Percentiles rank a stretch among this genome's conserved stretches.
phyloP scores from a whole-genome alignment of 1,140 invertebrate genomes.

The Leptinotarsa defecta region DNA sequence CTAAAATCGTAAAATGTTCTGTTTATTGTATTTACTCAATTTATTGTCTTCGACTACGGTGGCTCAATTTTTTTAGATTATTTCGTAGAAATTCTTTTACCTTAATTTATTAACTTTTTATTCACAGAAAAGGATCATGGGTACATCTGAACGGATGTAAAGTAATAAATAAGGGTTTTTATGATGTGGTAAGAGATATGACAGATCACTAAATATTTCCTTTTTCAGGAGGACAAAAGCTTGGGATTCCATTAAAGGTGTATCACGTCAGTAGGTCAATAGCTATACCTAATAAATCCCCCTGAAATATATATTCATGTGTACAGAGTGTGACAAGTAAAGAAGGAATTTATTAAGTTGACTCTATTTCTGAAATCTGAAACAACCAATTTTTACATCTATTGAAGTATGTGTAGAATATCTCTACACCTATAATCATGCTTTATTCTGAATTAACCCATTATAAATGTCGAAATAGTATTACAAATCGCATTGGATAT shows the following conservation, averaged over 20 bases:
- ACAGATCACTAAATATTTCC: background rate
- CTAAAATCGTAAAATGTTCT: slow-evolving; percentile 31
- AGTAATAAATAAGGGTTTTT: slow-evolving; percentile 4
- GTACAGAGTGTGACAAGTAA: too few relatives aligned
- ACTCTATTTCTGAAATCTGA: too few relatives aligned
- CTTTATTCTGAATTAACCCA: too few relatives aligned
- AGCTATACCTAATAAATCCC: too few relatives aligned
- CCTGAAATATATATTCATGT: too few relatives aligned
- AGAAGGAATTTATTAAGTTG: too few relatives aligned
- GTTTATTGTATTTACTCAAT: slow-evolving; percentile 51
- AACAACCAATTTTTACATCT: too few relatives aligned
- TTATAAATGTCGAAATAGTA: too few relatives aligned
- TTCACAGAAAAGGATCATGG: slow-evolving; percentile 1
- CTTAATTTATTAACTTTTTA: slow-evolving; percentile 20
- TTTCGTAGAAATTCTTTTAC: slow-evolving; percentile 33
- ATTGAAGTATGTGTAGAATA: too few relatives aligned
- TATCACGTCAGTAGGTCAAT: too few relatives aligned
- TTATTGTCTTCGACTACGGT: slow-evolving; percentile 45
- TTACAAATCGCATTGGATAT: too few relatives aligned
- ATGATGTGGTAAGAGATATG: background rate
- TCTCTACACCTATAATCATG: too few relatives aligned
- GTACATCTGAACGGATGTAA: background rate
- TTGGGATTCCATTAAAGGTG: background rate
- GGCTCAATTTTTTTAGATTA: slow-evolving; percentile 36
- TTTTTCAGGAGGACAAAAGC: background rate